Percentiles rank a stretch among this genome's conserved stretches.
These are phyloP conservation scores for Epizoanthus fatuus DNA, from an alignment of 92 coral and sea anemone genomes.

Conservation along the genomic window DNA sequence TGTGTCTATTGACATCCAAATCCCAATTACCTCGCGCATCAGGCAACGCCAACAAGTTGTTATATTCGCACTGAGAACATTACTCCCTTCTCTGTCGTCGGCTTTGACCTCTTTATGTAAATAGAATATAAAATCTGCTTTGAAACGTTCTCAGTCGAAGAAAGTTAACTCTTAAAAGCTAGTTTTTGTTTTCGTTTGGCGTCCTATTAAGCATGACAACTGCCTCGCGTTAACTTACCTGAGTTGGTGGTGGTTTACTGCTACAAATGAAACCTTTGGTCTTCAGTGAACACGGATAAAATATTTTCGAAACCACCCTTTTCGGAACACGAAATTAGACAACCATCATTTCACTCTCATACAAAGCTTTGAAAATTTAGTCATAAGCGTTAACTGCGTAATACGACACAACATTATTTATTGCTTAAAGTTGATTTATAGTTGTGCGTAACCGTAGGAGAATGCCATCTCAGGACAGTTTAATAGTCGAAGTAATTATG, in stretches of 20 bases:
- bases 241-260: background rate
- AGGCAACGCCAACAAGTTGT: too few relatives aligned
- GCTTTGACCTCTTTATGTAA: background rate
- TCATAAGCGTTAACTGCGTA: background rate
- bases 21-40: too few relatives aligned
- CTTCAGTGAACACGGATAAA: background rate
- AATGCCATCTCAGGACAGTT: background rate
- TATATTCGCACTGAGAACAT: too few relatives aligned
- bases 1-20: too few relatives aligned
- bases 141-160: background rate
- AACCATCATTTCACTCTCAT: background rate
- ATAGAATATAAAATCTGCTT: background rate
- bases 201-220: background rate
- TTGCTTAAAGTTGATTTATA: background rate
- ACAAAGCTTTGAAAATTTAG: background rate
- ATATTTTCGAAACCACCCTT: constrained; percentile 8
- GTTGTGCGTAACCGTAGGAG: background rate
- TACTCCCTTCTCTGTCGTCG: too few relatives aligned
- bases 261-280: background rate
- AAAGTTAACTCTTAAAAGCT: background rate
- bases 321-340: background rate
- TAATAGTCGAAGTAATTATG: background rate
- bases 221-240: constrained; percentile 13
- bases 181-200: background rate
- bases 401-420: background rate